Evolutionary conservation across 1,140 invertebrate species (phyloP).

Genomic region (Polyergus mexicanus): DNA sequence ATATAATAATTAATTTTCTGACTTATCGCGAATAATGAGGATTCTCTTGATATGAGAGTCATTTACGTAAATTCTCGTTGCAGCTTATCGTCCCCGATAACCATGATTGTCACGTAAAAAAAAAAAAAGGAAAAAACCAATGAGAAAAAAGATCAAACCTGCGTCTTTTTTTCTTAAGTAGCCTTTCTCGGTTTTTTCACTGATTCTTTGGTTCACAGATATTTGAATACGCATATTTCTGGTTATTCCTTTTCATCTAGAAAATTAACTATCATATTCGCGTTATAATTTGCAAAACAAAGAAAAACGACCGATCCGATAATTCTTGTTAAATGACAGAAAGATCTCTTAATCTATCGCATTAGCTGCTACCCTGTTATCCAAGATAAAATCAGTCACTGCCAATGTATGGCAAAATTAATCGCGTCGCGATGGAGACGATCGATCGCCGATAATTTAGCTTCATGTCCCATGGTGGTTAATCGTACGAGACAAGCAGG

Average conservation of each 20-base stretch:
- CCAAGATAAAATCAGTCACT: constrained; percentile 40
- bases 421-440: constrained; percentile 43
- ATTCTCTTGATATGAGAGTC: neutral
- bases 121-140: neutral
- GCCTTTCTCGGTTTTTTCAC: neutral
- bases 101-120: neutral
- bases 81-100: neutral
- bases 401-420: constrained; percentile 28
- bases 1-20: constrained; percentile 37
- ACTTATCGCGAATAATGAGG: neutral
- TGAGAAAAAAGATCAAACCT: no score
- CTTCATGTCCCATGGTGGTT: constrained; percentile 45
- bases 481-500: constrained; percentile 50
- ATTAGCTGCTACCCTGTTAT: neutral
- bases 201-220: neutral
- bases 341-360: neutral
- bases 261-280: neutral
- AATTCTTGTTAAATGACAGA: neutral
- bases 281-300: neutral
- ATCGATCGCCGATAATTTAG: constrained; percentile 66
- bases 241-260: neutral
- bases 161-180: no score
- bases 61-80: constrained; percentile 25
- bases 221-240: neutral
- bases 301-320: neutral